A percentile compares a stretch with the other conserved stretches of the same genome.
Evolutionary conservation across 2,888 invertebrate species (phyloP).

Genomic region (Clunio marinus): DNA sequence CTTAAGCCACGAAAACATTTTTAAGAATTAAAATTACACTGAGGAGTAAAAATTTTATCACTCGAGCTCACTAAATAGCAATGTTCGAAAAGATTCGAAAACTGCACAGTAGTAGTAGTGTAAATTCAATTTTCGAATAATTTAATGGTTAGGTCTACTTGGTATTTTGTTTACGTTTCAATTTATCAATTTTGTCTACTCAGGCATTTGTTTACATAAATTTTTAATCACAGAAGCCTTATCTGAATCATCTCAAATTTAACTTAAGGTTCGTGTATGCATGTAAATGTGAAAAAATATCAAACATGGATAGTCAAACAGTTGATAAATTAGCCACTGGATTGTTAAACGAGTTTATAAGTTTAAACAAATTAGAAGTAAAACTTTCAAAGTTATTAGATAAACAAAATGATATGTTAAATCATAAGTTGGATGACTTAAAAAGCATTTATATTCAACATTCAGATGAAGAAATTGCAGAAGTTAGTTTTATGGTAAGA

Average conservation of each 20-base stretch:
- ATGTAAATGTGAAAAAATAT: not conserved
- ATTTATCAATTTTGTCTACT: too few species aligned
- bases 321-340: not conserved
- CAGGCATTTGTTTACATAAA: too few species aligned
- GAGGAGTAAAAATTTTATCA: not conserved
- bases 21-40: slow-evolving; percentile 43
- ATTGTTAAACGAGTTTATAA: not conserved
- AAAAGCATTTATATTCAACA: not conserved
- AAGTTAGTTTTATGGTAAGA: slow-evolving; percentile 16
- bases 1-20: slow-evolving; percentile 84
- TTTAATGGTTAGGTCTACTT: too few species aligned
- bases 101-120: too few species aligned
- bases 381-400: not conserved
- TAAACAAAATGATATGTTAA: not conserved
- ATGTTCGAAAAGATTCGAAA: not conserved
- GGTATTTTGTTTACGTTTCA: too few species aligned
- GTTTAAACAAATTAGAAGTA: not conserved
- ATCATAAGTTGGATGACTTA: not conserved
- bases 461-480: not conserved
- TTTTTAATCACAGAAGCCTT: too few species aligned
- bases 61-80: not conserved
- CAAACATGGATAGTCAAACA: not conserved
- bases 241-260: too few species aligned
- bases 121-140: too few species aligned
- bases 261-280: too few species aligned